Evolutionary conservation across 2,888 invertebrate genomes (phyloP).

Genomic region (Tortrix viridana): DNA sequence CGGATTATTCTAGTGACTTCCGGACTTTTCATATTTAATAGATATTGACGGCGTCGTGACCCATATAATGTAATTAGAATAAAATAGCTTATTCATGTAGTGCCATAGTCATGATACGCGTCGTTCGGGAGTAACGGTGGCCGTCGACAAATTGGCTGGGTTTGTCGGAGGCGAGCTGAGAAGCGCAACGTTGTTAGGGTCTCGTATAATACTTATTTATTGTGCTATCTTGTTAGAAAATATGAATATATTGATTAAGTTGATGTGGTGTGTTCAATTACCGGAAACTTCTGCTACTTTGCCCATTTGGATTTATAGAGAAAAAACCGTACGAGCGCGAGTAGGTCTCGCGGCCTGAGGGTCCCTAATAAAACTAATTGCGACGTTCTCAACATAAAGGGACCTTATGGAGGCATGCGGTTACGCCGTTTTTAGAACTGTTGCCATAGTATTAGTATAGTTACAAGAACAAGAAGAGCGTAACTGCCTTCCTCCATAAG

Average conservation of each 20-base stretch:
- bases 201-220: slow-evolving; percentile 49
- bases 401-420: too few relatives aligned
- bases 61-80: slow-evolving; percentile 17
- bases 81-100: slow-evolving; percentile 43
- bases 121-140: slow-evolving; percentile 52
- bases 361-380: too few relatives aligned
- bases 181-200: slow-evolving; percentile 43
- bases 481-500: too few relatives aligned
- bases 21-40: slow-evolving; percentile 42
- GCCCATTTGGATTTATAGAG: too few relatives aligned
- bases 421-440: too few relatives aligned
- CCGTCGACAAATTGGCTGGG: slow-evolving; percentile 64
- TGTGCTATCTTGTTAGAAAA: slow-evolving; percentile 52
- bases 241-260: slow-evolving; percentile 47
- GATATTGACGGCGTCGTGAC: slow-evolving; percentile 20
- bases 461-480: too few relatives aligned
- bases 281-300: neutral
- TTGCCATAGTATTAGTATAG: too few relatives aligned
- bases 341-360: too few relatives aligned
- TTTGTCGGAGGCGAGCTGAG: slow-evolving; percentile 53
- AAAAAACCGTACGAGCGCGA: too few relatives aligned
- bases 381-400: too few relatives aligned
- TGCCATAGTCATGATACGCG: slow-evolving; percentile 54
- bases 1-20: slow-evolving; percentile 45
- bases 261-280: slow-evolving; percentile 13